A percentile compares a stretch with the other conserved stretches of the same genome.
Evolutionary conservation across 2,797 vertebrate species (phyloP).

Genomic region (Synaphobranchus kaupii): DNA sequence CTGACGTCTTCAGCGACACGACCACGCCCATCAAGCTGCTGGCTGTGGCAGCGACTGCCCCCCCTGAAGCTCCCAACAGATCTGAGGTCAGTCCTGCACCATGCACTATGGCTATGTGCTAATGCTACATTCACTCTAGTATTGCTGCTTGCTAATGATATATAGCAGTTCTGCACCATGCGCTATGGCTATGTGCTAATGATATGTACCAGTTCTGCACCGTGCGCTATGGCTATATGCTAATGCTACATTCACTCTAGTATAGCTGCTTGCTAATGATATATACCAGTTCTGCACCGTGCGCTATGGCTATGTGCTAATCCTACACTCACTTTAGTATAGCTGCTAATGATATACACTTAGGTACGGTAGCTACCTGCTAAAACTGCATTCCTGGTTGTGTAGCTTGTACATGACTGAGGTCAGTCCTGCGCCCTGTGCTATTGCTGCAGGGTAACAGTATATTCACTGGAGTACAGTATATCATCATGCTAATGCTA

Average conservation of each 20-base stretch:
- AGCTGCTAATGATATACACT: not conserved
- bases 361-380: not conserved
- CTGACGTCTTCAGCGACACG: constrained; percentile 96
- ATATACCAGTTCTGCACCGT: no score
- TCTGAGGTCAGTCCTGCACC: constrained; percentile 76
- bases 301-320: not conserved
- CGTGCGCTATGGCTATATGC: not conserved
- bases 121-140: not conserved
- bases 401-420: not conserved
- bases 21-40: constrained; percentile 96
- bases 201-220: not conserved
- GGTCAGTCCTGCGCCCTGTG: not conserved
- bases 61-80: constrained; percentile 88
- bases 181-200: not conserved
- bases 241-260: not conserved
- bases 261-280: not conserved
- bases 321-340: not conserved
- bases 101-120: not conserved
- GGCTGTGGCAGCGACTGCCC: constrained; percentile 93
- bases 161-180: constrained; percentile 35
- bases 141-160: no score
- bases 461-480: no score
- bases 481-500: not conserved
- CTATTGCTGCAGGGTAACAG: no score
- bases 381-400: not conserved